These are phyloP conservation scores for Halictus ligatus DNA, from an alignment of 2,888 invertebrate species.

Conservation along the genomic window DNA sequence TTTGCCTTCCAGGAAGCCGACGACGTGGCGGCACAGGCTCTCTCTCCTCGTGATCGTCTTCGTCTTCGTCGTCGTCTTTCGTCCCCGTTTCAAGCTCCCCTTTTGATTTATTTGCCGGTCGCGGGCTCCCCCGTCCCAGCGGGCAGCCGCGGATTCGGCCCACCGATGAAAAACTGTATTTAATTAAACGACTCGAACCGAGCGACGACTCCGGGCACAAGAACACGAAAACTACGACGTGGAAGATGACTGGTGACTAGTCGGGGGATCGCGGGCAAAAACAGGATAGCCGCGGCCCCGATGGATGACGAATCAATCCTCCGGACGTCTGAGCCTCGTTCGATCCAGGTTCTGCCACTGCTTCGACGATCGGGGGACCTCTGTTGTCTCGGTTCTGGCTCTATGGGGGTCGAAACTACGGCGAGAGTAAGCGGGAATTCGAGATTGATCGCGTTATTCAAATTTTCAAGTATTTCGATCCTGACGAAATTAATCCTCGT, in stretches of 20 bases:
- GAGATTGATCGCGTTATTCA: background rate
- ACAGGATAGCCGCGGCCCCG: conserved; percentile 64
- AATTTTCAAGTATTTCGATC: background rate
- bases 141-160: conserved; percentile 63
- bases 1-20: conserved; percentile 80
- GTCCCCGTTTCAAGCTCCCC: conserved; percentile 39
- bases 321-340: conserved; percentile 37
- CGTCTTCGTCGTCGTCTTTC: conserved; percentile 5
- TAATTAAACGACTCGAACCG: conserved; percentile 77
- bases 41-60: conserved; percentile 36
- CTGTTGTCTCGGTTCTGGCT: background rate
- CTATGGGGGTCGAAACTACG: background rate
- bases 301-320: conserved; percentile 76
- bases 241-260: conserved; percentile 72
- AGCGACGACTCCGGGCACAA: conserved; percentile 43
- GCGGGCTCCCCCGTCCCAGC: conserved; percentile 54
- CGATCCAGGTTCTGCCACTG: conserved; percentile 41
- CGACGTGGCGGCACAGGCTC: conserved; percentile 69
- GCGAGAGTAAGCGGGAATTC: too few species aligned
- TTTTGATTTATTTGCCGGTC: conserved; percentile 68
- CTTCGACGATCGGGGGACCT: conserved; percentile 10
- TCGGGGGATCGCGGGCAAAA: conserved; percentile 78
- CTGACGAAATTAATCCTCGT: background rate
- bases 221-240: conserved; percentile 68
- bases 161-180: conserved; percentile 79